Conservation (phyloP, 2,797 vertebrate species). For the Protosalanx chinensis region DNA sequence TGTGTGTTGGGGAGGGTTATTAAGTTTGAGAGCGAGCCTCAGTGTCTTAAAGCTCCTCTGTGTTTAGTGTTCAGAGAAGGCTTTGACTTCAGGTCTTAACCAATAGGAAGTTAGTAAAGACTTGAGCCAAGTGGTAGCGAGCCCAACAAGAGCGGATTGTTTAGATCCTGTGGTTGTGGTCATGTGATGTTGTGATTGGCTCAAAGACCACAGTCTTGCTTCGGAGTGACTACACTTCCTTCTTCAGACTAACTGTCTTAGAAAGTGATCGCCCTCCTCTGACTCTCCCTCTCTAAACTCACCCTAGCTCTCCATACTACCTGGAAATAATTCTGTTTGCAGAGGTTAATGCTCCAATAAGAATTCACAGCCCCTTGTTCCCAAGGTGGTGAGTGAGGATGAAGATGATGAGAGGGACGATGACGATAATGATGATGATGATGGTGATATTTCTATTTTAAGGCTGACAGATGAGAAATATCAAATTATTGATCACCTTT, state of each 20-base stretch:
- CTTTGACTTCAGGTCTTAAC: background rate
- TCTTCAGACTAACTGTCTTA: too few relatives aligned
- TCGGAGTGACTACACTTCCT: too few relatives aligned
- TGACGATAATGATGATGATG: background rate
- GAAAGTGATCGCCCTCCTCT: too few relatives aligned
- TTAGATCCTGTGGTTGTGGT: conserved; percentile 1
- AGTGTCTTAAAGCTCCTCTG: background rate
- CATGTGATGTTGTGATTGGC: conserved; percentile 18
- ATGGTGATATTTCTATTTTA: background rate
- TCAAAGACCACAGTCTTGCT: background rate
- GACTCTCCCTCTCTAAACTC: too few relatives aligned
- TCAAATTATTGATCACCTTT: conserved; percentile 3
- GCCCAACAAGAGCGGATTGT: conserved; percentile 10
- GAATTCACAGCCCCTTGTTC: background rate
- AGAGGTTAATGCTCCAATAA: background rate
- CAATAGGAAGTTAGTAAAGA: conserved; percentile 2
- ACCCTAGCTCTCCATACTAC: too few relatives aligned
- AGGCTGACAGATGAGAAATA: background rate
- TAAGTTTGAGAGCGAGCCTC: background rate
- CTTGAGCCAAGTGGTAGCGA: background rate
- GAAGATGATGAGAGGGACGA: background rate
- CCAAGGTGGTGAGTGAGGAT: background rate
- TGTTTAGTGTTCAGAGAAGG: background rate
- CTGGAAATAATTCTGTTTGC: background rate
- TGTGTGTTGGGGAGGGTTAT: conserved; percentile 1